phyloP scores from a whole-genome alignment of 2,797 vertebrate species.

The Phoeniculus purpureus region DNA sequence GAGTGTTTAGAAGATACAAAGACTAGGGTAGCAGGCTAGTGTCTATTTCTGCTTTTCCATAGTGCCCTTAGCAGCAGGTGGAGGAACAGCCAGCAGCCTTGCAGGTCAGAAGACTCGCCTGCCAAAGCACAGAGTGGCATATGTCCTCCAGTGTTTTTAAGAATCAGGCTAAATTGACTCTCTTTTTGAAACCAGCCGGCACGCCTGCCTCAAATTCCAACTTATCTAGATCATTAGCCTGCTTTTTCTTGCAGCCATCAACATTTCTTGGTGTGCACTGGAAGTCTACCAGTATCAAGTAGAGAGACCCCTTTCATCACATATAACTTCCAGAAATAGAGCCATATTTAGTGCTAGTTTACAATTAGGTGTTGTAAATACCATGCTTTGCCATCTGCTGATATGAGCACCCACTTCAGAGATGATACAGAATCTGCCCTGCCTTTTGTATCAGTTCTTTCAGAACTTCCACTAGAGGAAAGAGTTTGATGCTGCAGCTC shows the following conservation, averaged over 20 bases:
- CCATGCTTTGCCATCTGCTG: neutral
- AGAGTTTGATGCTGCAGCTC: neutral
- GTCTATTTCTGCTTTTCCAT: neutral
- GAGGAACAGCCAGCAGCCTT: neutral
- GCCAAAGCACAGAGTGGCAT: neutral
- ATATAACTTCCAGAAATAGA: neutral
- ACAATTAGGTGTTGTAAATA: conserved; percentile 8
- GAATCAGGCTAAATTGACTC: neutral
- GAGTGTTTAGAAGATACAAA: neutral
- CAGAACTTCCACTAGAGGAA: neutral
- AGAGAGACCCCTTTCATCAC: neutral
- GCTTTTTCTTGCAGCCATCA: neutral
- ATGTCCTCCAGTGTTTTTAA: neutral
- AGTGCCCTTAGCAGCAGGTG: neutral
- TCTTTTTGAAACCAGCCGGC: neutral
- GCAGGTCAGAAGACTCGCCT: neutral
- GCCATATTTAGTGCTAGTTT: neutral
- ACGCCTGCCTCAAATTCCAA: neutral
- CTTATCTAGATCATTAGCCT: neutral
- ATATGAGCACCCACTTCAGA: neutral
- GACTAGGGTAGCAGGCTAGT: neutral
- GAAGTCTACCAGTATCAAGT: neutral
- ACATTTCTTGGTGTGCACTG: neutral
- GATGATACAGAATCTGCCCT: neutral
- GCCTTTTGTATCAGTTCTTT: neutral